Evolutionary conservation across 2,888 invertebrate genomes (phyloP).

Genomic region (Torymus tubicola): DNA sequence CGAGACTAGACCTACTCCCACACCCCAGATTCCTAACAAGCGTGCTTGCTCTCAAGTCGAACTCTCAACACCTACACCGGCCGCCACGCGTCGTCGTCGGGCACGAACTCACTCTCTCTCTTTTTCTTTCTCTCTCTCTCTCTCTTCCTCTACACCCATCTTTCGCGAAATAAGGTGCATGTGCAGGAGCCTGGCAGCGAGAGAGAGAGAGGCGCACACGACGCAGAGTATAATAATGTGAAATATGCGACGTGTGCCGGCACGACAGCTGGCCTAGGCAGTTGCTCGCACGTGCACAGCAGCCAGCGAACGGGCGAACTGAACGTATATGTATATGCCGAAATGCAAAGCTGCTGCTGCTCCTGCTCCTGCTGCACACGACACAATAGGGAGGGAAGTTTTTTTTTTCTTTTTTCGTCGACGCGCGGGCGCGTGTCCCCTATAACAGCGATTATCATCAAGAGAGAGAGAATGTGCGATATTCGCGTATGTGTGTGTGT

Average conservation of each 20-base stretch:
- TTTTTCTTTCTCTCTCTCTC: neutral
- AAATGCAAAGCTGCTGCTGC: constrained; percentile 35
- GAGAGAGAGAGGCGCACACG: neutral
- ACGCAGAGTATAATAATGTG: constrained; percentile 40
- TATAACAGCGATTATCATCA: constrained; percentile 42
- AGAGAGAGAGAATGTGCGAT: constrained; percentile 4
- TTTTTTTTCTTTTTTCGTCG: constrained; percentile 19
- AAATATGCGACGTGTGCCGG: constrained; percentile 46
- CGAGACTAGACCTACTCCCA: too few relatives aligned
- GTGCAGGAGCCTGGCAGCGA: neutral
- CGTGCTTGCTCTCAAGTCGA: too few relatives aligned
- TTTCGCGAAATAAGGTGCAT: constrained; percentile 26
- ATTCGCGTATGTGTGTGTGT: constrained; percentile 33
- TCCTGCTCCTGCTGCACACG: neutral
- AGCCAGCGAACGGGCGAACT: constrained; percentile 5
- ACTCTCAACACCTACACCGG: too few relatives aligned
- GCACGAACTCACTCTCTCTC: too few relatives aligned
- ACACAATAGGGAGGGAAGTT: constrained; percentile 5
- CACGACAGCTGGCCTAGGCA: constrained; percentile 49
- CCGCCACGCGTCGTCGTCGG: too few relatives aligned
- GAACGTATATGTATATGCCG: too few relatives aligned
- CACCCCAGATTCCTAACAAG: too few relatives aligned
- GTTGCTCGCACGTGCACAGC: constrained; percentile 26
- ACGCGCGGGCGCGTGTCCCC: neutral
- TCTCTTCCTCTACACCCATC: too few relatives aligned